Conservation (phyloP, 2,797 vertebrate genomes). For the Oceanodroma leucorhoa region DNA sequence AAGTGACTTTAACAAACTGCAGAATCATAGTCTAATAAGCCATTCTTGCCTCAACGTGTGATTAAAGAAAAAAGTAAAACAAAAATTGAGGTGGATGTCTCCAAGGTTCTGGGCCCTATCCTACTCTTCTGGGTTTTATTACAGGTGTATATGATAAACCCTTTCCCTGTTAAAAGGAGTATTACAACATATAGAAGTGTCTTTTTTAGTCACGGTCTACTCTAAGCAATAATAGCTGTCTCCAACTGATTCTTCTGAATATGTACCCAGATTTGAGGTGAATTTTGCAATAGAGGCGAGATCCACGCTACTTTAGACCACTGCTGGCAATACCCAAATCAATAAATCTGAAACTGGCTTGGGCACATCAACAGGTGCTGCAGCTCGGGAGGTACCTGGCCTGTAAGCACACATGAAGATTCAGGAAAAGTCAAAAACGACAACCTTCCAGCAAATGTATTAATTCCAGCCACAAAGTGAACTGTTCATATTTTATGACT, state of each 20-base stretch:
- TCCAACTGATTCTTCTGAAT: not conserved
- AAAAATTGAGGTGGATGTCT: not conserved
- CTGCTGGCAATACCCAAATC: not conserved
- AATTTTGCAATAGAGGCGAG: not conserved
- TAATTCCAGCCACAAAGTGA: not conserved
- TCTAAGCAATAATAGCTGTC: not conserved
- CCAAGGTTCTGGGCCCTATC: not conserved
- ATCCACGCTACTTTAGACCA: not conserved
- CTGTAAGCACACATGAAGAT: not conserved
- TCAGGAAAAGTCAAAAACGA: not conserved
- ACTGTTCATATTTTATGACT: not conserved
- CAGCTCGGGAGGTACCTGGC: not conserved
- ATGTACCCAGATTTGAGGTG: not conserved
- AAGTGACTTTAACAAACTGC: not conserved
- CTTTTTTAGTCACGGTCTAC: not conserved
- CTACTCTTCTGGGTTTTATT: not conserved
- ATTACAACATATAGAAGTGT: not conserved
- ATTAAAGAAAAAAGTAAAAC: not conserved
- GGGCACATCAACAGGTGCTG: not conserved
- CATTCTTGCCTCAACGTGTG: not conserved
- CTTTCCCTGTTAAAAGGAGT: not conserved
- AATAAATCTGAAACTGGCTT: not conserved
- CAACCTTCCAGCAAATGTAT: not conserved
- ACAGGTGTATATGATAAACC: accelerated
- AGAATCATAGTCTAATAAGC: not conserved